These are phyloP conservation scores for Harpagoxenus sublaevis DNA, from an alignment of 2,888 invertebrate genomes.

Conservation along the genomic window DNA sequence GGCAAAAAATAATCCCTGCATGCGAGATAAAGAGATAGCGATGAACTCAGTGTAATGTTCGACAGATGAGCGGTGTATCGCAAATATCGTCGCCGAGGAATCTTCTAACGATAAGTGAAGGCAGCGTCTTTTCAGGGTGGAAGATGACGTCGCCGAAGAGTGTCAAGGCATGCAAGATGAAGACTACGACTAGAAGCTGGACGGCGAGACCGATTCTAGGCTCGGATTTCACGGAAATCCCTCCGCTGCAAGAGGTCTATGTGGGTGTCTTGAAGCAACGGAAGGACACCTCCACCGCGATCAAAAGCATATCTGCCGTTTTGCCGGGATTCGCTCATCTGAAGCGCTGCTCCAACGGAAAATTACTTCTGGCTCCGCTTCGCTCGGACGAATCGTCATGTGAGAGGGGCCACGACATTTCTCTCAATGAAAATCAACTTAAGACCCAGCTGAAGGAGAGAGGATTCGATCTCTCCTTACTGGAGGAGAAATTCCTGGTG, in stretches of 20 bases:
- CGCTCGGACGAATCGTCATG: slow-evolving; percentile 58
- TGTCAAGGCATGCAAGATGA: slow-evolving; percentile 60
- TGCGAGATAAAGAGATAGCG: neutral
- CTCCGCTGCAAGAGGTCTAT: slow-evolving; percentile 88
- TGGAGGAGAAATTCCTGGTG: slow-evolving; percentile 87
- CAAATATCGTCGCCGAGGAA: slow-evolving; percentile 41
- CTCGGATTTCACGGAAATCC: slow-evolving; percentile 87
- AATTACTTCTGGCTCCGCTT: slow-evolving; percentile 88
- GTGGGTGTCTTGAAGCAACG: slow-evolving; percentile 89
- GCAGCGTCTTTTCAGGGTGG: slow-evolving; percentile 79
- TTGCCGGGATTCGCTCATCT: slow-evolving; percentile 90
- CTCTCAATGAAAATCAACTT: slow-evolving; percentile 81
- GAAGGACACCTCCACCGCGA: slow-evolving; percentile 89
- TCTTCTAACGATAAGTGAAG: slow-evolving; percentile 73
- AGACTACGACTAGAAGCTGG: slow-evolving; percentile 68
- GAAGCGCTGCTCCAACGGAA: slow-evolving; percentile 90
- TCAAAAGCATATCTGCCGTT: slow-evolving; percentile 89
- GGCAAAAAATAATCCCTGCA: neutral
- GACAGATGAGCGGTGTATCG: neutral
- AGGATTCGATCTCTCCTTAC: slow-evolving; percentile 87
- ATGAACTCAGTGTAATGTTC: slow-evolving; percentile 10
- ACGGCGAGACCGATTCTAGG: slow-evolving; percentile 87
- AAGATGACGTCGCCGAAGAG: slow-evolving; percentile 67
- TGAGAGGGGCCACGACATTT: neutral
- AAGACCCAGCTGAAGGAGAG: slow-evolving; percentile 85